Evolutionary conservation across 1,140 invertebrate species (phyloP).

Genomic region (Saccostrea glomerata): DNA sequence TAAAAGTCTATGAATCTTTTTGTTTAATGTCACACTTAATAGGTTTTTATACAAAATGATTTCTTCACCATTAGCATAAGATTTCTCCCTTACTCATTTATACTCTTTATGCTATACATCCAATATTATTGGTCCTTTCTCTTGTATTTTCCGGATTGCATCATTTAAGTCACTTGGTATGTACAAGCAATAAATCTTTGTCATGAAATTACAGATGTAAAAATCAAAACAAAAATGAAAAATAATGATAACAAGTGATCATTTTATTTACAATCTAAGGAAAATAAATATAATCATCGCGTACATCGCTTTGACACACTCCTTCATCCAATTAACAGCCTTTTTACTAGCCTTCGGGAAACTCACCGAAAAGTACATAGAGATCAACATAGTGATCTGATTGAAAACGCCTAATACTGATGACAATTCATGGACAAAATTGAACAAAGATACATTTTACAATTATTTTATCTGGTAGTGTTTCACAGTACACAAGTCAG

Average conservation of each 20-base stretch:
- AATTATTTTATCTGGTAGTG: not conserved
- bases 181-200: too few species aligned
- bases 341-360: not conserved
- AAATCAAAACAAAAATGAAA: not conserved
- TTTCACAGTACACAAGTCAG: not conserved
- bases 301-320: slow-evolving; percentile 13
- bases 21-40: too few species aligned
- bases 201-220: too few species aligned
- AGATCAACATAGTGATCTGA: not conserved
- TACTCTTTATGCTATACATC: too few species aligned
- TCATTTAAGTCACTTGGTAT: too few species aligned
- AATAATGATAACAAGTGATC: slow-evolving; percentile 9
- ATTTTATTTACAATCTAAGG: slow-evolving; percentile 27
- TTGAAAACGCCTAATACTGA: slow-evolving; percentile 26
- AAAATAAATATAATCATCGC: slow-evolving; percentile 28
- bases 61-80: too few species aligned
- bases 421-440: slow-evolving; percentile 18
- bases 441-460: not conserved
- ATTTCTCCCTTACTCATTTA: too few species aligned
- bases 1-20: too few species aligned
- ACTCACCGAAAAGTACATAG: slow-evolving; percentile 20
- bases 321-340: not conserved
- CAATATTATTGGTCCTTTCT: too few species aligned
- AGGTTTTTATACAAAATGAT: too few species aligned
- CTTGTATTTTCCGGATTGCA: too few species aligned